These are phyloP conservation scores for Cantharis nigra DNA, from an alignment of 2,888 invertebrate species.

Conservation along the genomic window DNA sequence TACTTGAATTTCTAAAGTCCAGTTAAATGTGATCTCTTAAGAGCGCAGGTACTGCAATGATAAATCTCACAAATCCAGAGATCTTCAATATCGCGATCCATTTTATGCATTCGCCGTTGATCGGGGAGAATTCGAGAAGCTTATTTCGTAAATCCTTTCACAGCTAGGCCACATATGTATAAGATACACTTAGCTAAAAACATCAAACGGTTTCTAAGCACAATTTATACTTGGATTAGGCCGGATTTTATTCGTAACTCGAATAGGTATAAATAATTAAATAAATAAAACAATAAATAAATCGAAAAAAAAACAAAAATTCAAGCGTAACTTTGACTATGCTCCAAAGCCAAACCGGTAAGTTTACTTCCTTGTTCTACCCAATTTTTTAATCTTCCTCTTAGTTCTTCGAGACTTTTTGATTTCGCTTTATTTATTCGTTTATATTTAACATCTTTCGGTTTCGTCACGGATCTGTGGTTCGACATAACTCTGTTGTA, in stretches of 20 bases:
- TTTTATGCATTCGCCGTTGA: background rate
- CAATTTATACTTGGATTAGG: background rate
- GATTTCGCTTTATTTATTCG: conserved; percentile 90
- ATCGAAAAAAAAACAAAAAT: background rate
- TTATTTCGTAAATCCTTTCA: background rate
- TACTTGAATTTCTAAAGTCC: too few relatives aligned
- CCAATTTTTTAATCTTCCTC: conserved; percentile 83
- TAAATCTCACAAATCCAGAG: too few relatives aligned
- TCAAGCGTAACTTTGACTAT: conserved; percentile 59
- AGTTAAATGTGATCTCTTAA: too few relatives aligned
- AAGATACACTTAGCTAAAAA: background rate
- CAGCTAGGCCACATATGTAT: background rate
- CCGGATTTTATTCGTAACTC: background rate
- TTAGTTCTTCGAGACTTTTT: conserved; percentile 82
- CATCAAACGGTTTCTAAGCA: background rate
- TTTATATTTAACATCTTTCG: conserved; percentile 90
- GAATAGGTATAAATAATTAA: background rate
- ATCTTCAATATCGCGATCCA: background rate
- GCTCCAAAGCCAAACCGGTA: conserved; percentile 70
- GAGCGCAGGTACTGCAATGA: background rate
- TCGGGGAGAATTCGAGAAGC: background rate
- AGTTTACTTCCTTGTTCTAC: conserved; percentile 79
- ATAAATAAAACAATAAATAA: background rate
- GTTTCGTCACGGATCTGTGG: conserved; percentile 87
- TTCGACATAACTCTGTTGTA: conserved; percentile 84